These are phyloP conservation scores for Passer montanus DNA, from an alignment of 2,113 vertebrate genomes.

Conservation along the genomic window DNA sequence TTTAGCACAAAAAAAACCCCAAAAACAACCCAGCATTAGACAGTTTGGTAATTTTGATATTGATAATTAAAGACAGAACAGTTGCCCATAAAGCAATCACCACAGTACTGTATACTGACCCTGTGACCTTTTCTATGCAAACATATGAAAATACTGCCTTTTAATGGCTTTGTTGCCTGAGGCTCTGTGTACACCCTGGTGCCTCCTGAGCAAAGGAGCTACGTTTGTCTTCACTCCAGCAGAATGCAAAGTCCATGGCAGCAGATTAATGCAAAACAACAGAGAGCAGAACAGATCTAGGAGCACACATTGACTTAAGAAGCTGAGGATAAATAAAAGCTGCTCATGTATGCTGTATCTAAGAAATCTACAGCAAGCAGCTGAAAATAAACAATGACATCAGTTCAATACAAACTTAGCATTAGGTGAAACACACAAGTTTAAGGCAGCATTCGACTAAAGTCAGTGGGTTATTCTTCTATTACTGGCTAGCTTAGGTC, in stretches of 20 bases:
- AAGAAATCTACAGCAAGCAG: background rate
- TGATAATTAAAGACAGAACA: background rate
- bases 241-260: background rate
- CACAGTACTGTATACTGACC: background rate
- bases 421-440: background rate
- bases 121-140: background rate
- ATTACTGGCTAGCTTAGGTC: background rate
- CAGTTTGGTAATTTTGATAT: background rate
- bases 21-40: background rate
- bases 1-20: background rate
- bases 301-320: background rate
- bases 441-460: background rate
- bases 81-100: background rate
- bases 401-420: background rate
- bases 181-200: background rate
- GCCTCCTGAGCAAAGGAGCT: background rate
- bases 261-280: background rate
- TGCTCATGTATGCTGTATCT: background rate
- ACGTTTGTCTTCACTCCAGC: background rate
- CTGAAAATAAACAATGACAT: background rate
- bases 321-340: background rate
- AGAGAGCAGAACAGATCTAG: background rate
- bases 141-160: background rate
- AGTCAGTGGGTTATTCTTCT: background rate
- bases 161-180: background rate